Percentiles rank a stretch among this genome's conserved stretches.
phyloP scores from a whole-genome alignment of 2,888 invertebrate species.

The Dendrolimus pini region DNA sequence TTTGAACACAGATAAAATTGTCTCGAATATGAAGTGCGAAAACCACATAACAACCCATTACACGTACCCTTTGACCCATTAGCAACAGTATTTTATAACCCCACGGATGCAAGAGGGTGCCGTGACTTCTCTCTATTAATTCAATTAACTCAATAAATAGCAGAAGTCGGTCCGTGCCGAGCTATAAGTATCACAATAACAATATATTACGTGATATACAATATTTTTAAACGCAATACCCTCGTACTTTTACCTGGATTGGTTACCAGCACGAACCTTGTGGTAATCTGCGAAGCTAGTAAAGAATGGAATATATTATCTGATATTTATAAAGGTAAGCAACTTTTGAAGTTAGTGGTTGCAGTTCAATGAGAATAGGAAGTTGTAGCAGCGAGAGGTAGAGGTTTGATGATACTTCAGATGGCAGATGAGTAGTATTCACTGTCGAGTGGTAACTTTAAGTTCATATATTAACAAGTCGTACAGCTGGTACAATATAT shows the following conservation, averaged over 20 bases:
- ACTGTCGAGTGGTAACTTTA: no score
- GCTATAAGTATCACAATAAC: constrained; percentile 61
- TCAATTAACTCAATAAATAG: constrained; percentile 70
- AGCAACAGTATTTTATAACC: constrained; percentile 7
- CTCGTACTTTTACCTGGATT: constrained; percentile 28
- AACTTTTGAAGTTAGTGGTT: no score
- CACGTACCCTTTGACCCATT: constrained; percentile 16
- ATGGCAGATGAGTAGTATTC: no score
- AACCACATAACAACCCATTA: background rate
- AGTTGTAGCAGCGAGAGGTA: no score
- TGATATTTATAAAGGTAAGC: background rate
- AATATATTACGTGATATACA: constrained; percentile 66
- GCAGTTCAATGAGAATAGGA: no score
- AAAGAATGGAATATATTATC: constrained; percentile 7
- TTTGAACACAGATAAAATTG: background rate
- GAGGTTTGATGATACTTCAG: no score
- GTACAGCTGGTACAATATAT: no score
- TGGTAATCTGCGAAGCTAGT: no score
- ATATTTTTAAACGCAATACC: constrained; percentile 62
- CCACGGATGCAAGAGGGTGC: constrained; percentile 20
- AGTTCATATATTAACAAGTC: no score
- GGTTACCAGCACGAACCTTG: background rate
- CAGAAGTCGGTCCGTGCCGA: constrained; percentile 38
- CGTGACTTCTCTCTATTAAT: constrained; percentile 63
- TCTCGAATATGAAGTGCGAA: background rate